Conservation (phyloP, 1,140 invertebrate genomes). For the Drosophila nikananu region DNA sequence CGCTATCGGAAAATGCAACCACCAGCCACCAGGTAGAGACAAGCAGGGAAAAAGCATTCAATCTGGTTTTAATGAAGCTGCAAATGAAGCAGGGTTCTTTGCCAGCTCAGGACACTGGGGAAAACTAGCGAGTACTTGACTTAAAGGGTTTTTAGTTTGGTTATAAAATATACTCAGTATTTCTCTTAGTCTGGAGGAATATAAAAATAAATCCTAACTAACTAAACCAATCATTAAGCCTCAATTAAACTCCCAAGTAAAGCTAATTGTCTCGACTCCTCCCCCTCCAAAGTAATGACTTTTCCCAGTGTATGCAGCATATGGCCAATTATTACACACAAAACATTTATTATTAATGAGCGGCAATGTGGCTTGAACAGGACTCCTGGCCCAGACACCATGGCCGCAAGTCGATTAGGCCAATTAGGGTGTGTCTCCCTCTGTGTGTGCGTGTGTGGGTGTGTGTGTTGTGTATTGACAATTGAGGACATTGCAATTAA, state of each 20-base stretch:
- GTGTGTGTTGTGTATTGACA: conserved; percentile 59
- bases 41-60: background rate
- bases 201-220: too few relatives aligned
- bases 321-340: conserved; percentile 63
- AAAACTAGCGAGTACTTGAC: background rate
- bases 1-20: conserved; percentile 9
- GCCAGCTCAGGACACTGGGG: background rate
- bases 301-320: conserved; percentile 15
- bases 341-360: conserved; percentile 76
- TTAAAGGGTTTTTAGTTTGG: background rate
- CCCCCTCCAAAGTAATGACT: background rate
- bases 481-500: conserved; percentile 73
- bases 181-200: background rate
- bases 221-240: background rate
- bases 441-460: background rate
- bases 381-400: background rate
- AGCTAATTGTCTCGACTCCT: background rate
- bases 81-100: background rate
- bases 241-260: background rate
- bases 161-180: background rate
- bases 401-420: conserved; percentile 69
- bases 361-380: conserved; percentile 3
- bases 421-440: conserved; percentile 57
- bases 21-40: background rate
- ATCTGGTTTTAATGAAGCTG: conserved; percentile 30